These are phyloP conservation scores for Alaudala cheleensis DNA, from an alignment of 2,113 vertebrate genomes.

Conservation along the genomic window DNA sequence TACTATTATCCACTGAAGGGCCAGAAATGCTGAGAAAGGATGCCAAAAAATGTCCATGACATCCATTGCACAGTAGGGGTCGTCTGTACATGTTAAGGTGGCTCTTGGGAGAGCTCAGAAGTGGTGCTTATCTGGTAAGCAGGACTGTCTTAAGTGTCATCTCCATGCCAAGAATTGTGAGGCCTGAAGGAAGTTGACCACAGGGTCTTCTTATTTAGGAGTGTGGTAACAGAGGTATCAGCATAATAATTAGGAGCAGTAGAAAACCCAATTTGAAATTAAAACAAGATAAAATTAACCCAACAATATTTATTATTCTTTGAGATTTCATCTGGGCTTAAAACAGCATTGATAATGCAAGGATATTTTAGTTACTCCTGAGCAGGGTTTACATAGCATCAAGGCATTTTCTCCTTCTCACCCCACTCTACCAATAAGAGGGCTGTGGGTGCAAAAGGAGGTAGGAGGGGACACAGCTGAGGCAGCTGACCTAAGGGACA, in stretches of 20 bases:
- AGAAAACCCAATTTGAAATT: not conserved
- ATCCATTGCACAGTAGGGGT: not conserved
- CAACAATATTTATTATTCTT: not conserved
- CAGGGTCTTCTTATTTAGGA: not conserved
- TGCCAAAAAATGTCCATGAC: not conserved
- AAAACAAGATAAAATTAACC: not conserved
- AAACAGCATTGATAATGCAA: not conserved
- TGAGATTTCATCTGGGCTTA: not conserved
- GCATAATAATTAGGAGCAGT: not conserved
- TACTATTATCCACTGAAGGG: not conserved
- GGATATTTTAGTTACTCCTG: not conserved
- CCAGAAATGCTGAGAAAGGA: not conserved
- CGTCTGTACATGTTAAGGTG: not conserved
- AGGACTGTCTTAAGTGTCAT: not conserved
- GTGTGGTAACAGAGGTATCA: not conserved
- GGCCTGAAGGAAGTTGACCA: not conserved
- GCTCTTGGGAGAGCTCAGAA: not conserved
- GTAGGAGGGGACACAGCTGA: not conserved
- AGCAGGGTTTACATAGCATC: not conserved
- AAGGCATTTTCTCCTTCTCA: not conserved
- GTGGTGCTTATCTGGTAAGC: not conserved
- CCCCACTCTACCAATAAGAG: fast-evolving
- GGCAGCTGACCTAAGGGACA: not conserved
- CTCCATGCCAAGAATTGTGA: not conserved
- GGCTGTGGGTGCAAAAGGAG: not conserved